Conservation (phyloP, 2,888 invertebrate species). For the Galeruca laticollis region DNA sequence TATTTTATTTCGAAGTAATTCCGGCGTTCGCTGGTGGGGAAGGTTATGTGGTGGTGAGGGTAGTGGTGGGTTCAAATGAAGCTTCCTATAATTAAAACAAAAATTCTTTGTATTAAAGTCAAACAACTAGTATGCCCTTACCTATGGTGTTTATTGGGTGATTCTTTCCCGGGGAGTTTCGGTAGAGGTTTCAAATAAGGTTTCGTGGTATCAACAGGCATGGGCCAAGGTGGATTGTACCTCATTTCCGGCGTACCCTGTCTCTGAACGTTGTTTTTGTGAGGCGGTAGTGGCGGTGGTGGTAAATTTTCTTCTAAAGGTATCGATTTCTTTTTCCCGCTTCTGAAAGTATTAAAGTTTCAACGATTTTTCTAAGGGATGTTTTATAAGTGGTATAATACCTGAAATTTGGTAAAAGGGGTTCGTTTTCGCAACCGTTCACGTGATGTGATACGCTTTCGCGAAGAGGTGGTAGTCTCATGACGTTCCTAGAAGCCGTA, state of each 20-base stretch:
- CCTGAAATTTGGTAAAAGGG: constrained; percentile 64
- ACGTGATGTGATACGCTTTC: constrained; percentile 64
- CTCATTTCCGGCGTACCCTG: constrained; percentile 59
- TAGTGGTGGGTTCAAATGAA: constrained; percentile 52
- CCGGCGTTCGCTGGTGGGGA: constrained; percentile 45
- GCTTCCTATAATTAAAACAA: constrained; percentile 50
- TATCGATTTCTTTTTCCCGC: constrained; percentile 67
- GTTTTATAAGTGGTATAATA: not conserved
- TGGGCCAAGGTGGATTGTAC: constrained; percentile 75
- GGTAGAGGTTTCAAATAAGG: constrained; percentile 73
- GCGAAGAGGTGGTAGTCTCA: constrained; percentile 67
- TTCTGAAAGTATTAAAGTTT: constrained; percentile 44
- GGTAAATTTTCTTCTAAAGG: constrained; percentile 68
- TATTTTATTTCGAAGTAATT: constrained; percentile 60
- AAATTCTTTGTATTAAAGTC: too few species aligned
- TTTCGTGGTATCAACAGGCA: constrained; percentile 62
- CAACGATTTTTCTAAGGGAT: not conserved
- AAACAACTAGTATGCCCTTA: constrained; percentile 19
- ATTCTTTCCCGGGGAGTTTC: constrained; percentile 69
- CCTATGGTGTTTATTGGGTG: constrained; percentile 61
- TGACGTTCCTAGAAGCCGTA: constrained; percentile 63
- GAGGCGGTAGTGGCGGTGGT: constrained; percentile 74
- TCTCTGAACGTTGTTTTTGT: constrained; percentile 62
- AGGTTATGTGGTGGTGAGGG: constrained; percentile 55
- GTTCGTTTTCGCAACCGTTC: constrained; percentile 72